A percentile compares a stretch with the other conserved stretches of the same genome.
These are phyloP conservation scores for Lindbergichthys nudifrons DNA, from an alignment of 2,797 vertebrate genomes.

Conservation along the genomic window DNA sequence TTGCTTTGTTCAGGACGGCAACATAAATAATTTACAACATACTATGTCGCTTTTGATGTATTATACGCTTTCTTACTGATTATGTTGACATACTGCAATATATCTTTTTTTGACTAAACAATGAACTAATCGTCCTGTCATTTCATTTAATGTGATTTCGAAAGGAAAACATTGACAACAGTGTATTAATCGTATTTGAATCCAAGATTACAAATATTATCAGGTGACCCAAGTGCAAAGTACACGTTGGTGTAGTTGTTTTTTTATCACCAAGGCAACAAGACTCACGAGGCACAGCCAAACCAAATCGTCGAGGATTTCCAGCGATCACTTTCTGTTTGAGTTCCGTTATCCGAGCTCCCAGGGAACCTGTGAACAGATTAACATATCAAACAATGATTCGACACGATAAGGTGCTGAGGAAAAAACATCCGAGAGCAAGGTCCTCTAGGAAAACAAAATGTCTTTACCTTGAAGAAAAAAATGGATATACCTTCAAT, in stretches of 20 bases:
- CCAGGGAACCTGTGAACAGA: constrained; percentile 87
- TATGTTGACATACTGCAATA: too few species aligned
- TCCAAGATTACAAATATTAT: neutral
- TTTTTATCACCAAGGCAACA: too few species aligned
- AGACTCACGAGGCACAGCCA: constrained; percentile 94
- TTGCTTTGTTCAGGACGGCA: too few species aligned
- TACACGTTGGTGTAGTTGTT: too few species aligned
- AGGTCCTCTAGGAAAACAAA: neutral
- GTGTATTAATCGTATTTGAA: neutral
- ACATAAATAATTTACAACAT: too few species aligned
- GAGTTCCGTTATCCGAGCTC: constrained; percentile 90
- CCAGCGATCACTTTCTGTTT: constrained; percentile 95
- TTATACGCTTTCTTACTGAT: too few species aligned
- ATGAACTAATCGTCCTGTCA: too few species aligned
- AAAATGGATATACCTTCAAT: too few species aligned
- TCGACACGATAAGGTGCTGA: neutral
- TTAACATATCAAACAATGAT: neutral
- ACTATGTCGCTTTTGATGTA: too few species aligned
- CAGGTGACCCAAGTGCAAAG: neutral
- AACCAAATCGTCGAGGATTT: constrained; percentile 89
- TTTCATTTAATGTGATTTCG: too few species aligned
- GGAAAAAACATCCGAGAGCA: neutral
- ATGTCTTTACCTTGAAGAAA: too few species aligned
- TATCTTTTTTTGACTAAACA: too few species aligned
- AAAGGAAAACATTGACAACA: neutral